phyloP scores from a whole-genome alignment of 2,888 invertebrate species.

The Athrips mouffetella region DNA sequence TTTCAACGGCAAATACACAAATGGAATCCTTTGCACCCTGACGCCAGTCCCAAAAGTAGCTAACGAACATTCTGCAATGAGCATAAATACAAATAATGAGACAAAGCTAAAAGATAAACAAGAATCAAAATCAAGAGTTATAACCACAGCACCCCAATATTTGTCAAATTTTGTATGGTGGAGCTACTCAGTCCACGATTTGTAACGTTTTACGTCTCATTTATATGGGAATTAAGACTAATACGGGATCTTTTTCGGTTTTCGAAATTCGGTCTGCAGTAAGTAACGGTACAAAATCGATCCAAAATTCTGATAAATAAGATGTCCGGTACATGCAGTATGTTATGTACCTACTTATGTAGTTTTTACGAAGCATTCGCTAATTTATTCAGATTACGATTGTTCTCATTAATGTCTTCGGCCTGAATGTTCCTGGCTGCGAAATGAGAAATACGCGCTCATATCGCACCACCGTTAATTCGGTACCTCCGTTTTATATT shows the following conservation, averaged over 20 bases:
- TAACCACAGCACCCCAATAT: slow-evolving; percentile 27
- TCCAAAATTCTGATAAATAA: slow-evolving; percentile 16
- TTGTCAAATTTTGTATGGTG: slow-evolving; percentile 30
- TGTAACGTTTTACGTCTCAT: slow-evolving; percentile 32
- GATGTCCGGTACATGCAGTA: slow-evolving; percentile 12
- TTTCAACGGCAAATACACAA: slow-evolving; percentile 89
- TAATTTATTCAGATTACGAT: slow-evolving; percentile 5
- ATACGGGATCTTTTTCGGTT: slow-evolving; percentile 33
- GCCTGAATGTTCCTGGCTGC: not conserved
- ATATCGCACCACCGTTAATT: slow-evolving; percentile 8
- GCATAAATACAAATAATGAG: slow-evolving; percentile 26
- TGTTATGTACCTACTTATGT: slow-evolving; percentile 20
- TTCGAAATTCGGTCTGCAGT: slow-evolving; percentile 27
- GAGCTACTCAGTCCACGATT: slow-evolving; percentile 11
- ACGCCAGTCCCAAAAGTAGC: slow-evolving; percentile 87
- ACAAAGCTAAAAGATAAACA: slow-evolving; percentile 17
- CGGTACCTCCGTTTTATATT: not conserved
- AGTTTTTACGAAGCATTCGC: slow-evolving; percentile 12
- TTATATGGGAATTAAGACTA: slow-evolving; percentile 46
- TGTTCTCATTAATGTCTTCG: slow-evolving; percentile 6
- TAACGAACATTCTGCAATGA: slow-evolving; percentile 85
- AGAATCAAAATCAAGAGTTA: slow-evolving; percentile 15
- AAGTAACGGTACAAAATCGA: slow-evolving; percentile 31
- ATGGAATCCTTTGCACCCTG: slow-evolving; percentile 87
- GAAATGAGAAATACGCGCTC: slow-evolving; percentile 1